Conservation (phyloP, 92 coral and sea anemone species). For the Diadumene lineata region DNA sequence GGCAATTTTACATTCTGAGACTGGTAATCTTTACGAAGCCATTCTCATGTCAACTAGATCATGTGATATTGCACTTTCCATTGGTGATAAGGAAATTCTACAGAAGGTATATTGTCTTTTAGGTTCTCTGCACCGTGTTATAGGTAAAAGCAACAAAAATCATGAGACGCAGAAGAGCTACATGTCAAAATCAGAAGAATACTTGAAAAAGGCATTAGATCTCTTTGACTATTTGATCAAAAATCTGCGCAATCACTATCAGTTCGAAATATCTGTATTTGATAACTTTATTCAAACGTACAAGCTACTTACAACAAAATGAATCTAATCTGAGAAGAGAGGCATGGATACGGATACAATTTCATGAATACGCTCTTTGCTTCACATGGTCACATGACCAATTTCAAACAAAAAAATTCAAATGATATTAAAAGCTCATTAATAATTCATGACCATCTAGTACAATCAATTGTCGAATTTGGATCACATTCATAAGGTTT, state of each 20-base stretch:
- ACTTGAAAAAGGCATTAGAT: neutral
- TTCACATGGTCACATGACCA: no score
- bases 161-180: neutral
- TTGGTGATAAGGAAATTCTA: conserved; percentile 1
- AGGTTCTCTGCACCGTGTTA: neutral
- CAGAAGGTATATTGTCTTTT: neutral
- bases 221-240: neutral
- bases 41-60: neutral
- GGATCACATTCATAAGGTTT: no score
- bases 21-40: conserved; percentile 1
- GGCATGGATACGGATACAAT: no score
- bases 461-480: no score
- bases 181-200: neutral
- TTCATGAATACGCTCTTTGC: no score
- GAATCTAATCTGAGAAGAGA: no score
- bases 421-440: no score
- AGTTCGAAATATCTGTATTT: neutral
- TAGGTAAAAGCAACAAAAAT: neutral
- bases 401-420: no score
- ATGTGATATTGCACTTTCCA: neutral
- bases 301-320: conserved; percentile 1
- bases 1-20: neutral
- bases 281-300: neutral
- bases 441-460: no score
- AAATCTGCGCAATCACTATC: neutral